Percentiles rank a stretch among this genome's conserved stretches.
phyloP scores from a whole-genome alignment of 2,888 invertebrate genomes.

The Agrotis segetum region DNA sequence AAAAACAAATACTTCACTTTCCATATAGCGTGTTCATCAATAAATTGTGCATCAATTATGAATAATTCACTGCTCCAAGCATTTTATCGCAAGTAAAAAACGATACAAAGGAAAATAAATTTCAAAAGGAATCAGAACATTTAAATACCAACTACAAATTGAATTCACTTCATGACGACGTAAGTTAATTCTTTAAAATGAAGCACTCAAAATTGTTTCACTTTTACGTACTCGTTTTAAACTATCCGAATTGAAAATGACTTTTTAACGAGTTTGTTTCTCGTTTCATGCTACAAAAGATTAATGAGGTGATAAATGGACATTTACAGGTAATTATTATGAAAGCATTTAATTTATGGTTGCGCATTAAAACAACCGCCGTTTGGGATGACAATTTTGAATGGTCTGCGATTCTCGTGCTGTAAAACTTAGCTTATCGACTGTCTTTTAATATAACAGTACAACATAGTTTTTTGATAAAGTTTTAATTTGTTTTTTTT shows the following conservation, averaged over 20 bases:
- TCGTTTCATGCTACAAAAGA: slow-evolving; percentile 11
- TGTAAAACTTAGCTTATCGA: not conserved
- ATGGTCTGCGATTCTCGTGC: too few species aligned
- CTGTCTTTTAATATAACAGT: not conserved
- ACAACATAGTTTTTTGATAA: too few species aligned
- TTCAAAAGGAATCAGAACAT: slow-evolving; percentile 23
- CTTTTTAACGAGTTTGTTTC: slow-evolving; percentile 43
- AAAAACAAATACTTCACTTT: not conserved
- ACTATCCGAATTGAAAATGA: slow-evolving; percentile 36
- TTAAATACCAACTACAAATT: slow-evolving; percentile 39
- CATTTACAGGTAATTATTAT: not conserved
- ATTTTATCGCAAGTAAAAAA: slow-evolving; percentile 12
- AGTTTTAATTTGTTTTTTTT: too few species aligned
- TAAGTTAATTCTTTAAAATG: slow-evolving; percentile 35
- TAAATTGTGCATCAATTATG: slow-evolving; percentile 4
- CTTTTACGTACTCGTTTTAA: slow-evolving; percentile 28
- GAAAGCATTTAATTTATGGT: not conserved
- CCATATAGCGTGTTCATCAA: slow-evolving; percentile 1
- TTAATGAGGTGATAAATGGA: slow-evolving; percentile 10
- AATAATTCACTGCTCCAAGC: slow-evolving; percentile 1
- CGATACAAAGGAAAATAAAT: slow-evolving; percentile 28
- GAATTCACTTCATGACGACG: slow-evolving; percentile 38
- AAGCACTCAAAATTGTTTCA: slow-evolving; percentile 31
- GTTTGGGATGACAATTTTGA: not conserved
- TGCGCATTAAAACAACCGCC: not conserved